Evolutionary conservation across 2,797 vertebrate genomes (phyloP).

Genomic region (Spondyliosoma cantharus): DNA sequence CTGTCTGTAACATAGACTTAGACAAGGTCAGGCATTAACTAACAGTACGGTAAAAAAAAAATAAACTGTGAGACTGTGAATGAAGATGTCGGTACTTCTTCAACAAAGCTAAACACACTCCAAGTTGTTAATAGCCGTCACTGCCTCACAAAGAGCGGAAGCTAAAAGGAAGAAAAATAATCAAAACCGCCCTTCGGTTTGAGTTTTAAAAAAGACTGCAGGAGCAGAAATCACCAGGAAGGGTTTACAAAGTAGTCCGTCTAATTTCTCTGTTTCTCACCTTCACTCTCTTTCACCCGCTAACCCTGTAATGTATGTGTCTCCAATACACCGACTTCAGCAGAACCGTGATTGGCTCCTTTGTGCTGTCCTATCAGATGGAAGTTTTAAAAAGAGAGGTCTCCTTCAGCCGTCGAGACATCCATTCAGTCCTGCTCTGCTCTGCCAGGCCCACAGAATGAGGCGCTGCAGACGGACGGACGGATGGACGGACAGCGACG

Average conservation of each 20-base stretch:
- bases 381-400: constrained; percentile 60
- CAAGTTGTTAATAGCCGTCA: constrained; percentile 22
- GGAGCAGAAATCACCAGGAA: constrained; percentile 16
- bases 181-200: constrained; percentile 30
- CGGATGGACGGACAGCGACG: not conserved
- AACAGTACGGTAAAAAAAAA: constrained; percentile 22
- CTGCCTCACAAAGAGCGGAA: constrained; percentile 17
- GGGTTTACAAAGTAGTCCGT: constrained; percentile 28
- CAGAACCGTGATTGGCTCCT: constrained; percentile 72
- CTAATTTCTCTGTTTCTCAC: constrained; percentile 53
- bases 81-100: constrained; percentile 43
- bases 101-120: constrained; percentile 14
- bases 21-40: constrained; percentile 30
- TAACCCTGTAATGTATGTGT: constrained; percentile 65
- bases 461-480: constrained; percentile 41
- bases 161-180: constrained; percentile 29
- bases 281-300: constrained; percentile 45
- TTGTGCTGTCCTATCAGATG: constrained; percentile 72
- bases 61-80: constrained; percentile 15
- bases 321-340: constrained; percentile 72
- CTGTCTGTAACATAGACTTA: constrained; percentile 28
- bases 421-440: constrained; percentile 46
- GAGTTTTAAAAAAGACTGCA: constrained; percentile 21
- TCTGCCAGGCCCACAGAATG: constrained; percentile 53
- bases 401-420: constrained; percentile 56